A percentile compares a stretch with the other conserved stretches of the same genome.
Conservation (phyloP, 64 coral and sea anemone species). For the Astreopora myriophthalma region DNA sequence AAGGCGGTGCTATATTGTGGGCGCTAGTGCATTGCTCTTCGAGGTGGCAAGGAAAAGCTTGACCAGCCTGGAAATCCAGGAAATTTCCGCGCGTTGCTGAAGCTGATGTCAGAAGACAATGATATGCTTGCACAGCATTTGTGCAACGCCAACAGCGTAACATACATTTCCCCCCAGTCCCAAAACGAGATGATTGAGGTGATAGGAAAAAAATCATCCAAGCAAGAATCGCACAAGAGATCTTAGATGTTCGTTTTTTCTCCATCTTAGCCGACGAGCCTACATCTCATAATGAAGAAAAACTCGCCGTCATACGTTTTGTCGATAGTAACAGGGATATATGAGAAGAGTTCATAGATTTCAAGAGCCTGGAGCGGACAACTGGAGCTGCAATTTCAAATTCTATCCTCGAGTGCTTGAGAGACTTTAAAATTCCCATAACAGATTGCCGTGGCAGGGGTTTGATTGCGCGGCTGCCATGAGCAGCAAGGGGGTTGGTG, state of each 20-base stretch:
- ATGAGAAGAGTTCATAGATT: conserved; percentile 11
- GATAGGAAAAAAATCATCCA: conserved; percentile 3
- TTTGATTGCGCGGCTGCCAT: conserved; percentile 9
- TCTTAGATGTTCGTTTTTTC: conserved; percentile 15
- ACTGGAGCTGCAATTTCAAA: conserved; percentile 31
- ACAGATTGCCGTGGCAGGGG: not conserved
- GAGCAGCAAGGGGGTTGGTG: conserved; percentile 7
- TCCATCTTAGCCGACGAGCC: conserved; percentile 26
- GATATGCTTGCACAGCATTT: not conserved
- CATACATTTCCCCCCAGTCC: not conserved
- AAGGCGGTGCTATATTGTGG: not conserved
- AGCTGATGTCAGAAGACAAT: not conserved
- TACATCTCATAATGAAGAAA: too few relatives aligned
- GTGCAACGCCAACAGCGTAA: not conserved
- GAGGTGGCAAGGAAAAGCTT: not conserved
- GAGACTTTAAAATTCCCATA: conserved; percentile 16
- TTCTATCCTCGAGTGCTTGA: not conserved
- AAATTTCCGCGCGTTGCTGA: conserved; percentile 12
- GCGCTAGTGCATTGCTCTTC: not conserved
- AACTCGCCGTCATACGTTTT: too few relatives aligned
- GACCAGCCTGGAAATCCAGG: not conserved
- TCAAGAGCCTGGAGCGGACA: conserved; percentile 8
- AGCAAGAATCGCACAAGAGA: not conserved
- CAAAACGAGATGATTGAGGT: conserved; percentile 3
- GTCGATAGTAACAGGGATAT: conserved; percentile 15